Evolutionary conservation across 1,140 invertebrate genomes (phyloP), one percentile per base, ranked within the genome.

Genomic region (Zophobas atratus): DNA sequence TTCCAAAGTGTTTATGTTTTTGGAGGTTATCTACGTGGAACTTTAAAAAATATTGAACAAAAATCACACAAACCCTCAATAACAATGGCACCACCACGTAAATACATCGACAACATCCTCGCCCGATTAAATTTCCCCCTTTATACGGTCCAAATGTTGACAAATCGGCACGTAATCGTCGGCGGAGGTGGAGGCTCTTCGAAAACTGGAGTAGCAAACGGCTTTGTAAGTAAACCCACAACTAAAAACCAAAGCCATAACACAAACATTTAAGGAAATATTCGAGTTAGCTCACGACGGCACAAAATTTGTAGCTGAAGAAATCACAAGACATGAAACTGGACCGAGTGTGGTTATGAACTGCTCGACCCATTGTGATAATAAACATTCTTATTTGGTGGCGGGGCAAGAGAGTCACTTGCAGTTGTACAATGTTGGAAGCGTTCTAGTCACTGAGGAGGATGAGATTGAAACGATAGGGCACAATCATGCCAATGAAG

Each of bases 141-240:
- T 32, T 99, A 98, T 86, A 93, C 93, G 0, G 88, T 99, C 34
- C 93, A 96, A 86, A 94, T 95, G 88, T 88, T 99, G 41, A 96
- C 95, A 36, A 96, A 94, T 87, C 91, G 96, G 77, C 97, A 99
- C 89, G 93, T 99, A 82, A 87, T 99, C 56, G 96, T 99, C 39
- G 97, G 95, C 79, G 98, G 98, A 53, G 98, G 98, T 60, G 98
- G 98, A 72, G 98, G 98, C 60, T 93, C 94, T 20, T 93, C 96
- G 32, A 98, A 97, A 88, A 99, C 97, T 53, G 98, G 98, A 34
- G 94, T 99, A 76, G 92, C 94, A 20, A 99, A 99, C 91, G 95
- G 96, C 87, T 97, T 99, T 89, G 97, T 95, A 88, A 92, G 93
- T 90, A 77, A 46, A 71, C 39, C 32, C 39, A 74, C 48, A 3